Evolutionary conservation across 2,797 vertebrate genomes (phyloP).

Genomic region (Acomys russatus): DNA sequence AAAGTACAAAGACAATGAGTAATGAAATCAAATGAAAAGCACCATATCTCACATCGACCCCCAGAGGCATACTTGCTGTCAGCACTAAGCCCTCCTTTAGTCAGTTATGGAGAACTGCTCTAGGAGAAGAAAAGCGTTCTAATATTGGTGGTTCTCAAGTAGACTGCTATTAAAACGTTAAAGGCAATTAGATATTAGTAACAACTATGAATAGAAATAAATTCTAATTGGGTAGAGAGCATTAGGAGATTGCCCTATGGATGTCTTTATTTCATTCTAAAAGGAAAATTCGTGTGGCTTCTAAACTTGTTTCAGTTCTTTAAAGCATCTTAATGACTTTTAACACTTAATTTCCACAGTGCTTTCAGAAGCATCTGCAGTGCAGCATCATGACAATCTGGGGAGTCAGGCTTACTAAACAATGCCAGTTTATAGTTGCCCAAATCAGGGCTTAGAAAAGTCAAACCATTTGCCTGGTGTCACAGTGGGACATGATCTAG

Average conservation of each 20-base stretch:
- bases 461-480: slow-evolving; percentile 51
- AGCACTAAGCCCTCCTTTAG: slow-evolving; percentile 59
- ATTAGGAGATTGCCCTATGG: slow-evolving; percentile 60
- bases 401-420: slow-evolving; percentile 43
- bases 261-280: slow-evolving; percentile 31
- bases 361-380: slow-evolving; percentile 61
- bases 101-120: slow-evolving; percentile 32
- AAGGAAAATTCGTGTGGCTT: slow-evolving; percentile 48
- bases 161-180: slow-evolving; percentile 64
- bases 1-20: slow-evolving; percentile 32
- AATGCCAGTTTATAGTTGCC: slow-evolving; percentile 62
- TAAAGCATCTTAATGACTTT: slow-evolving; percentile 56
- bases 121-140: slow-evolving; percentile 43
- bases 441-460: slow-evolving; percentile 51
- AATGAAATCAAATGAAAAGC: slow-evolving; percentile 28
- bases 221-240: slow-evolving; percentile 56
- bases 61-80: background rate
- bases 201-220: slow-evolving; percentile 67
- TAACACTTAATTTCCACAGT: slow-evolving; percentile 1
- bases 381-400: slow-evolving; percentile 26
- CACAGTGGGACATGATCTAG: slow-evolving; percentile 25
- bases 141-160: slow-evolving; percentile 45
- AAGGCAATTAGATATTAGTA: slow-evolving; percentile 59
- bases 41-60: slow-evolving; percentile 1
- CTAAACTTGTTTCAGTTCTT: slow-evolving; percentile 49